Percentiles rank a stretch among this genome's conserved stretches.
Evolutionary conservation across 2,797 vertebrate species (phyloP).

Genomic region (Mormyrops attenuatus): DNA sequence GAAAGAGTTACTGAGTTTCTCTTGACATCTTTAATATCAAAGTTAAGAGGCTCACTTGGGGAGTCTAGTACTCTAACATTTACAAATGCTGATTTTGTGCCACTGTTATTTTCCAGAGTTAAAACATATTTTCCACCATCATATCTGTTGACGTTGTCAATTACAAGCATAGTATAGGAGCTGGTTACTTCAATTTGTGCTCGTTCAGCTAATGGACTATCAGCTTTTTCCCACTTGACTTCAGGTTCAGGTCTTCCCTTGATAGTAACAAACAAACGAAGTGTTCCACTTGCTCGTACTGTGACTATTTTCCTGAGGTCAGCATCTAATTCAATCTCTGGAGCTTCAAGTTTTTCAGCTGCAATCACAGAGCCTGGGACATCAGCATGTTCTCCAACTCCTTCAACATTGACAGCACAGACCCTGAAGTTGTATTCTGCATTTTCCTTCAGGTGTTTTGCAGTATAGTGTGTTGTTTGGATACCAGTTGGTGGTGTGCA

Average conservation of each 20-base stretch:
- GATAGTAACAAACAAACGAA: conserved; percentile 94
- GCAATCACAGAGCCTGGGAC: conserved; percentile 88
- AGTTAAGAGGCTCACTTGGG: conserved; percentile 86
- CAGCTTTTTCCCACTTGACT: conserved; percentile 91
- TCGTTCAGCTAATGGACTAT: conserved; percentile 81
- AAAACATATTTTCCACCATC: conserved; percentile 94
- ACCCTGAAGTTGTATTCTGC: conserved; percentile 95
- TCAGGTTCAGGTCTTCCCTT: conserved; percentile 94
- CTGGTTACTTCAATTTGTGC: conserved; percentile 88
- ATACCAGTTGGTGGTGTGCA: conserved; percentile 77
- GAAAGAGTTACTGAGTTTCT: conserved; percentile 87
- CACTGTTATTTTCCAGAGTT: conserved; percentile 87
- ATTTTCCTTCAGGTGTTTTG: conserved; percentile 87
- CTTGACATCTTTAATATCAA: conserved; percentile 86
- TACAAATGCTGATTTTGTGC: conserved; percentile 90
- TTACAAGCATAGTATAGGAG: conserved; percentile 83
- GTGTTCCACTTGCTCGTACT: conserved; percentile 88
- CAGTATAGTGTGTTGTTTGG: conserved; percentile 76
- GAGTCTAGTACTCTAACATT: conserved; percentile 96
- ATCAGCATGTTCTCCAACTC: conserved; percentile 85
- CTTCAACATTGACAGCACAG: conserved; percentile 90
- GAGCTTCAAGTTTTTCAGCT: conserved; percentile 85
- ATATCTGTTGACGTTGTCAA: conserved; percentile 92
- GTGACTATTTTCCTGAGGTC: conserved; percentile 91
- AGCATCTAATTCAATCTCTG: conserved; percentile 94